These are phyloP conservation scores for Scatophagus argus DNA, from an alignment of 2,113 vertebrate genomes.

Conservation along the genomic window DNA sequence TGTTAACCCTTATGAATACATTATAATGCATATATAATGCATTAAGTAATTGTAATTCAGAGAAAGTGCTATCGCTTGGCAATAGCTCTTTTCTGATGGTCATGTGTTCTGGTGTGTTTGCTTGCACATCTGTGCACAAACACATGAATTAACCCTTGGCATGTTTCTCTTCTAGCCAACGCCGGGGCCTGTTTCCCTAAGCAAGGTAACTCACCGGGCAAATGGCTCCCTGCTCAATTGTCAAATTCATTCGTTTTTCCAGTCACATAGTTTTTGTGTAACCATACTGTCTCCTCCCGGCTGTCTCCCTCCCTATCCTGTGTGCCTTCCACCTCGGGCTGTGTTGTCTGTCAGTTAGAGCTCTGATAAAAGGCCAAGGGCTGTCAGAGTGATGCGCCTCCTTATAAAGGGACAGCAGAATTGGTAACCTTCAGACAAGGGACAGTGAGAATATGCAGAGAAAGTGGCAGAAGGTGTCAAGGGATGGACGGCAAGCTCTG, in stretches of 20 bases:
- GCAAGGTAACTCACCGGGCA: conserved; percentile 81
- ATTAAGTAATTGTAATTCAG: conserved; percentile 60
- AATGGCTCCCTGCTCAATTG: conserved; percentile 60
- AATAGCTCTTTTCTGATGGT: conserved; percentile 67
- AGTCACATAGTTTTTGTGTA: conserved; percentile 47
- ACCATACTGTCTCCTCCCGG: conserved; percentile 29
- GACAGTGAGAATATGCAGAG: conserved; percentile 50
- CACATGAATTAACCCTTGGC: conserved; percentile 81
- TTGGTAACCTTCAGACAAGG: conserved; percentile 50
- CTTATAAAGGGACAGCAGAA: conserved; percentile 54
- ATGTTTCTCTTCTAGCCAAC: conserved; percentile 85
- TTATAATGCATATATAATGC: conserved; percentile 71
- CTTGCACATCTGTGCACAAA: conserved; percentile 69
- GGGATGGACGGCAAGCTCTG: conserved; percentile 11
- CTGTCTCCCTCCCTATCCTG: conserved; percentile 47
- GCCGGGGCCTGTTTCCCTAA: conserved; percentile 84
- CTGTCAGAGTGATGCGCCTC: conserved; percentile 50
- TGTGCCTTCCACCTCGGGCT: conserved; percentile 49
- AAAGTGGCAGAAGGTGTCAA: conserved; percentile 30
- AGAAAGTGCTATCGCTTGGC: conserved; percentile 56
- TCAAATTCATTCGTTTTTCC: conserved; percentile 50
- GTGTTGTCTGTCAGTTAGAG: conserved; percentile 60
- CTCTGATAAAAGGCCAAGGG: conserved; percentile 57
- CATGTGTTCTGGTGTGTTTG: conserved; percentile 69
- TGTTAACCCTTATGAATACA: conserved; percentile 60